A percentile compares a stretch with the other conserved stretches of the same genome.
Conservation (phyloP, 1,140 invertebrate genomes). For the Mamestra configurata region DNA sequence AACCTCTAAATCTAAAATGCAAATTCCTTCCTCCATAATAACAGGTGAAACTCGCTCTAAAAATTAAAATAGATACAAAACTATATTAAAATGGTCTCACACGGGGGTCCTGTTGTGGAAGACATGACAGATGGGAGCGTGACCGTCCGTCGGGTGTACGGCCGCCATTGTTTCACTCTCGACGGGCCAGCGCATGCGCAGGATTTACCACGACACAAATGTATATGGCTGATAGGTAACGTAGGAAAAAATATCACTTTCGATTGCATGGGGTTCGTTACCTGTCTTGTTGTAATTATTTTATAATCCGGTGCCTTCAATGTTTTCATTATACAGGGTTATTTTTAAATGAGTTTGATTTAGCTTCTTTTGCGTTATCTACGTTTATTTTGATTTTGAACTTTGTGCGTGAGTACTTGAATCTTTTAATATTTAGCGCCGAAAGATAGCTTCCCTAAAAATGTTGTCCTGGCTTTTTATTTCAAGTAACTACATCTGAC, state of each 20-base stretch:
- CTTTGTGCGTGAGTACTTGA: not conserved
- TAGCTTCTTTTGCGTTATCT: not conserved
- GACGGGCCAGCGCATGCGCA: constrained; percentile 41
- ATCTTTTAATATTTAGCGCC: not conserved
- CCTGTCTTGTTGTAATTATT: constrained; percentile 14
- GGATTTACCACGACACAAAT: constrained; percentile 51
- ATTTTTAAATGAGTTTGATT: not conserved
- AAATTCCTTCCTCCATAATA: not conserved
- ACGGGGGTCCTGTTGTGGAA: constrained; percentile 52
- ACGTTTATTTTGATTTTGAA: not conserved
- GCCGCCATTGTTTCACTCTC: constrained; percentile 56
- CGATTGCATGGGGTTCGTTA: constrained; percentile 1
- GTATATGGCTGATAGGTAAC: constrained; percentile 46
- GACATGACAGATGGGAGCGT: constrained; percentile 55
- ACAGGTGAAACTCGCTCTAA: not conserved
- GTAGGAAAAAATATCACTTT: constrained; percentile 49
- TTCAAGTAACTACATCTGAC: no score
- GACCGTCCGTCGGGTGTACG: constrained; percentile 44
- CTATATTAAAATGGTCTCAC: constrained; percentile 45
- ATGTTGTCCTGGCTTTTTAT: no score
- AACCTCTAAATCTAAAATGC: constrained; percentile 19
- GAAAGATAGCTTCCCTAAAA: no score
- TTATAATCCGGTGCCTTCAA: constrained; percentile 29
- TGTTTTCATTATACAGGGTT: constrained; percentile 18
- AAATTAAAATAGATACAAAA: constrained; percentile 38